These are phyloP conservation scores for Allygus modestus DNA, from an alignment of 2,888 invertebrate genomes.

Conservation along the genomic window DNA sequence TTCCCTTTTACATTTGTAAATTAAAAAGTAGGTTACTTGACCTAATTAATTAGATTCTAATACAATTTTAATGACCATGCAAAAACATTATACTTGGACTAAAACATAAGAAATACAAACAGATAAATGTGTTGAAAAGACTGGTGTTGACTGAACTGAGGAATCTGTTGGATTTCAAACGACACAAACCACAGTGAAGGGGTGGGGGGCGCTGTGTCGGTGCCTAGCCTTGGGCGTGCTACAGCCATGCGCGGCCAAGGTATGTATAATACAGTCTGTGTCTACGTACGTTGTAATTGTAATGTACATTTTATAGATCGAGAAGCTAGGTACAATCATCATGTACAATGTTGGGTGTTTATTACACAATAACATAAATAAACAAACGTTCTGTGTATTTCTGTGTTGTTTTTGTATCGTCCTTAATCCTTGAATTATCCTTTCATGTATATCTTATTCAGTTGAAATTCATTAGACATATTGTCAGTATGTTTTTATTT, in stretches of 20 bases:
- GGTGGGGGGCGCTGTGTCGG: not conserved
- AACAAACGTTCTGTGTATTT: slow-evolving; percentile 30
- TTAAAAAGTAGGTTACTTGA: no score
- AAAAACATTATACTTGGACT: no score
- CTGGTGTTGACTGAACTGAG: not conserved
- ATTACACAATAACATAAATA: slow-evolving; percentile 29
- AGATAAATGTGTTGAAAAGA: not conserved
- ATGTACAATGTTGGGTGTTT: slow-evolving; percentile 52
- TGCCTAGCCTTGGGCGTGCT: slow-evolving; percentile 32
- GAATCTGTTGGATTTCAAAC: not conserved
- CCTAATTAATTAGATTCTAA: no score
- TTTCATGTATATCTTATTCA: no score
- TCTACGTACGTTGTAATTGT: not conserved
- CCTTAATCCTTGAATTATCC: no score
- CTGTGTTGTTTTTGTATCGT: not conserved
- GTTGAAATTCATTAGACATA: no score
- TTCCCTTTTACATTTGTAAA: no score
- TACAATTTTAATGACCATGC: no score
- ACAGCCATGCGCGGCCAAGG: slow-evolving; percentile 44
- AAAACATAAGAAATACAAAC: no score
- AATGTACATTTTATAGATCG: slow-evolving; percentile 55
- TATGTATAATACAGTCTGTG: slow-evolving; percentile 17
- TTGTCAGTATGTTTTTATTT: no score
- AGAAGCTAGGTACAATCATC: slow-evolving; percentile 57
- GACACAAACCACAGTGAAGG: not conserved